A percentile compares a stretch with the other conserved stretches of the same genome.
phyloP scores from a whole-genome alignment of 2,797 vertebrate species.

The Bradypodion ventrale region DNA sequence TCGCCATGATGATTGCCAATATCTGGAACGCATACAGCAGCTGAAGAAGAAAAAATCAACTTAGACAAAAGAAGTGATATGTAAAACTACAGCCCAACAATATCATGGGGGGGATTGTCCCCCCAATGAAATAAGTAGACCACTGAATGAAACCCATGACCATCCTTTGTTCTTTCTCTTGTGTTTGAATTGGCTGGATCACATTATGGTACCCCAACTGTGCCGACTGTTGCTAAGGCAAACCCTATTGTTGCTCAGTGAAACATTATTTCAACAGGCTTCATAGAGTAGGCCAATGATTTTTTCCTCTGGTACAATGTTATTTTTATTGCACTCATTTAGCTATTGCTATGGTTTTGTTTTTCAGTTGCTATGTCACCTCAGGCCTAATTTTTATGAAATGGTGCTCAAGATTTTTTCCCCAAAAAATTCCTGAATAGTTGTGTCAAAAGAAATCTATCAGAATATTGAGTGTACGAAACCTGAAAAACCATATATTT shows the following conservation, averaged over 20 bases:
- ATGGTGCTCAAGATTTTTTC: not conserved
- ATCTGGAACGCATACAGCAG: too few relatives aligned
- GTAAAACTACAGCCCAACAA: not conserved
- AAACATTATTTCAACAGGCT: not conserved
- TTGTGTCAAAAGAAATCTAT: constrained; percentile 1
- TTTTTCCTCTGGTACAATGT: not conserved
- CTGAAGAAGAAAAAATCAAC: too few relatives aligned
- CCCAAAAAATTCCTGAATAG: not conserved
- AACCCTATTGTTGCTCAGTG: too few relatives aligned
- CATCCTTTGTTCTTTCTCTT: not conserved
- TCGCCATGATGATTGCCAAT: too few relatives aligned
- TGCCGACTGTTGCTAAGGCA: not conserved
- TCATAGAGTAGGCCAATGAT: not conserved
- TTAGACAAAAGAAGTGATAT: too few relatives aligned
- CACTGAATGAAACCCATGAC: not conserved
- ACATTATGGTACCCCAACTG: not conserved
- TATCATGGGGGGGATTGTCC: not conserved
- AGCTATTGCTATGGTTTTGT: constrained; percentile 4
- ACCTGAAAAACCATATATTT: constrained; percentile 36
- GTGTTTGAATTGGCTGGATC: not conserved
- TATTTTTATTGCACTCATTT: constrained; percentile 3
- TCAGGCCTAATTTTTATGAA: constrained; percentile 7
- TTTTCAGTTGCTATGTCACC: not conserved
- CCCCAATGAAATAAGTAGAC: too few relatives aligned
- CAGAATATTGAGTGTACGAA: constrained; percentile 28